Percentiles rank a stretch among this genome's conserved stretches.
These are phyloP conservation scores for Gymnocheta viridis DNA, from an alignment of 2,888 invertebrate genomes.

Conservation along the genomic window DNA sequence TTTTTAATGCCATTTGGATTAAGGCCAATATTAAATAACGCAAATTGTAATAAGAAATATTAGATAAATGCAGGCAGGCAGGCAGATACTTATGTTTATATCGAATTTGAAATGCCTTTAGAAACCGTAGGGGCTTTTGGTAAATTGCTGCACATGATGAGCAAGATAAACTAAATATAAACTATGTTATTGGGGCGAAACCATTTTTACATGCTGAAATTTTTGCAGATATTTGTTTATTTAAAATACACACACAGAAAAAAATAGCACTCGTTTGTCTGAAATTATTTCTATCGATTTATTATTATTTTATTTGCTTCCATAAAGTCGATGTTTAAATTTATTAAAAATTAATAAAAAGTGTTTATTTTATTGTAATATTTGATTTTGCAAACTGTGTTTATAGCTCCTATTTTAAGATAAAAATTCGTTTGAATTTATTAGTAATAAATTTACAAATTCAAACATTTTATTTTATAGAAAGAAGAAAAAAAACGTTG, in stretches of 20 bases:
- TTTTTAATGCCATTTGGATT: conserved; percentile 43
- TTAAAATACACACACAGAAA: not conserved
- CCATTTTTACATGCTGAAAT: not conserved
- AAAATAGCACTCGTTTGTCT: no score
- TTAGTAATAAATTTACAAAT: no score
- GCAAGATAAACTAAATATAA: conserved; percentile 19
- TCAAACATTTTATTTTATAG: no score
- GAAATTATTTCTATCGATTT: no score
- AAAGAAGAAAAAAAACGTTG: no score
- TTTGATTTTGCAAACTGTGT: no score
- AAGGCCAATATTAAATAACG: conserved; percentile 57
- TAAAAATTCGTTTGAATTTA: no score
- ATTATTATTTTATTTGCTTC: no score
- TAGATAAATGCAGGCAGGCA: conserved; percentile 41
- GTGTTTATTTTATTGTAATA: no score
- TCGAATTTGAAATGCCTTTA: conserved; percentile 33
- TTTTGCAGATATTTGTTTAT: conserved; percentile 32
- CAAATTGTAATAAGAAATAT: conserved; percentile 47
- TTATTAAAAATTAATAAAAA: no score
- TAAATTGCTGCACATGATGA: conserved; percentile 19
- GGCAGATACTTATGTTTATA: not conserved
- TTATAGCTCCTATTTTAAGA: no score
- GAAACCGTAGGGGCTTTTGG: not conserved
- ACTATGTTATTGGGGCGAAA: conserved; percentile 47
- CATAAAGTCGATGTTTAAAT: no score